phyloP scores from a whole-genome alignment of 2,113 vertebrate species.

The Tursiops truncatus region DNA sequence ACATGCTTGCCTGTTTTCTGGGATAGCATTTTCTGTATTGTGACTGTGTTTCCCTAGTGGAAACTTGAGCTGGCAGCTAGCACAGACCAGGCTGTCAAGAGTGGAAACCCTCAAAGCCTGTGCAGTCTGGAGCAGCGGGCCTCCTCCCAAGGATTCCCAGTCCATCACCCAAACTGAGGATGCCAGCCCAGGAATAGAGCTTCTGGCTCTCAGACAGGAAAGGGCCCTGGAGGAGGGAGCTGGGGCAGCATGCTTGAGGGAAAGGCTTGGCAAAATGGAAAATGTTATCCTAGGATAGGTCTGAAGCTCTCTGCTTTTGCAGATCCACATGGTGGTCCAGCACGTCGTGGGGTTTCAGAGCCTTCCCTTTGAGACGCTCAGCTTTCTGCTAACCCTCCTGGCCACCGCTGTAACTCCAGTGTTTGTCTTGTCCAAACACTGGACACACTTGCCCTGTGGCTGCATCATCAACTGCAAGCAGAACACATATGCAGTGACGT shows the following conservation, averaged over 20 bases:
- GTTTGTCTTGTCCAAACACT: constrained; percentile 94
- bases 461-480: constrained; percentile 95
- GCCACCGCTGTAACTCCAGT: constrained; percentile 91
- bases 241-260: not conserved
- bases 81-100: not conserved
- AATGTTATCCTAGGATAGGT: not conserved
- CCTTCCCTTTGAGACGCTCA: constrained; percentile 88
- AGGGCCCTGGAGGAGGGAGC: not conserved
- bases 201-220: not conserved
- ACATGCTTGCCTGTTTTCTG: not conserved
- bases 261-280: not conserved
- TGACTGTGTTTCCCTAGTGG: not conserved
- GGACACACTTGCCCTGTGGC: constrained; percentile 96
- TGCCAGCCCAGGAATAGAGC: not conserved
- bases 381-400: constrained; percentile 94
- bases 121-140: rapidly evolving
- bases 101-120: not conserved
- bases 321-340: constrained; percentile 92
- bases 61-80: not conserved
- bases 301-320: constrained; percentile 76
- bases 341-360: constrained; percentile 86
- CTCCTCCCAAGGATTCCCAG: not conserved
- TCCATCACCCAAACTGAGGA: not conserved
- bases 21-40: rapidly evolving
- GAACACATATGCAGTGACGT: constrained; percentile 62